Base-by-base conservation (phyloP, 2,797 vertebrate genomes). In the Acanthurus leucopareius region DNA sequence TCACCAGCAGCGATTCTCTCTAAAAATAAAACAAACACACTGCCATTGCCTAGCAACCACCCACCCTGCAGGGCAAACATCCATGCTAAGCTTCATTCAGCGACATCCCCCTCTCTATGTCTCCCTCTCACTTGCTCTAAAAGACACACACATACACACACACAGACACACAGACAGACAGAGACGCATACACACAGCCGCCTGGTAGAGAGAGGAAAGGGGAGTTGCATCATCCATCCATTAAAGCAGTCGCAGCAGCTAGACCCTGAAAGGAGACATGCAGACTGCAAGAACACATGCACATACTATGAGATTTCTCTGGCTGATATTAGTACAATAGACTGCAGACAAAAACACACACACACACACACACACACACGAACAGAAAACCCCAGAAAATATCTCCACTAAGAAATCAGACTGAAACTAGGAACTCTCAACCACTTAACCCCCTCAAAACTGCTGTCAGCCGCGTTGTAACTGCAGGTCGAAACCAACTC, bases 11-110 rank as follows among this genome's bases (percentile, higher is more conserved):
- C 80, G 88, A 93, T 92, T 89, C 86, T 86, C 85, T 92, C 93
- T 95, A 95, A 95, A 95, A 95, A 95, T 95, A 95, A 95, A 93
- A 94, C 92, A 94, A 95, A 95, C 93, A 94, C 90, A 87, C 86
- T 76, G 85, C 71, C 72, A 75, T 92, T 82, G 91, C 95, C 77
- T 93, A 92, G 95, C 94, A 94, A 95, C 94, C 90, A 87, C 82
- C 89, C 91, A 92, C 87, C 91, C 91, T 88, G 80, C 84, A 86
- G 87, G 90, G 90, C 92, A 94, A 95, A 95, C 93, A 94, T 91
- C 88, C 88, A 91, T 88, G 82, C 89, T 93, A 82, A 82, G 92
- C 91, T 94, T 93, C 90, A 95, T 94, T 94, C 93, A 93, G 81
- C 76, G 81, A 92, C 90, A 91, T 83, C 90, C 77, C 80, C 86